Evolutionary conservation across 2,113 vertebrate species (phyloP).

Genomic region (Rutilus rutilus): DNA sequence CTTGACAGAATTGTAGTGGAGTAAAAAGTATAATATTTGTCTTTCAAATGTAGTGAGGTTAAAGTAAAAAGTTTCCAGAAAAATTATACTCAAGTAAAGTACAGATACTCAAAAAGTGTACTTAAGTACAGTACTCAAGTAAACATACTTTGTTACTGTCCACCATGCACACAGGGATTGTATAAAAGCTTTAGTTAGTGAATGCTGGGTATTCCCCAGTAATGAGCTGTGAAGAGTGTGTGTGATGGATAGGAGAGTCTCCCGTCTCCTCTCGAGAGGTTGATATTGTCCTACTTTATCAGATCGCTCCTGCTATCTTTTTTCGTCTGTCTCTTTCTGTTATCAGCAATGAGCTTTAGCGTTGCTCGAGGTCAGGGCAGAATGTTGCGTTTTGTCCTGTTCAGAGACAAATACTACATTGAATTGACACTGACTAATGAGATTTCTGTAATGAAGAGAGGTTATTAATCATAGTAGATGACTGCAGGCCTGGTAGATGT

Average conservation of each 20-base stretch:
- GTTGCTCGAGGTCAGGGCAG: neutral
- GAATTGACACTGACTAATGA: slow-evolving; percentile 7
- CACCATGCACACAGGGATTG: neutral
- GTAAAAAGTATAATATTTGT: too few relatives aligned
- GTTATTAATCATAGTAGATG: slow-evolving; percentile 24
- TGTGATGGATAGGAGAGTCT: slow-evolving; percentile 37
- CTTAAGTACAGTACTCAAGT: too few relatives aligned
- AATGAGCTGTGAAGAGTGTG: slow-evolving; percentile 27
- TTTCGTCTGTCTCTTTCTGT: neutral
- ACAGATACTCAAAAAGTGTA: too few relatives aligned
- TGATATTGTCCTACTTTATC: slow-evolving; percentile 36
- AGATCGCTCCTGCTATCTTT: neutral
- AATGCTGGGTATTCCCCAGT: neutral
- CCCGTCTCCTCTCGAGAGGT: neutral
- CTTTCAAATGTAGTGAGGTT: too few relatives aligned
- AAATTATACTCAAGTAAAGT: too few relatives aligned
- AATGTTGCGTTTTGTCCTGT: neutral
- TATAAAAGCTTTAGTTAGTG: neutral
- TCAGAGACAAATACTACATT: neutral
- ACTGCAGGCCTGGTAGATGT: slow-evolving; percentile 20
- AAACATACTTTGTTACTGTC: too few relatives aligned
- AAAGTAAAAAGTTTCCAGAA: too few relatives aligned
- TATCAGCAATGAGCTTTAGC: slow-evolving; percentile 16
- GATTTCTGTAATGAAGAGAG: slow-evolving; percentile 8
- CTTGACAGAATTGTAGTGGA: too few relatives aligned